Evolutionary conservation across 2,888 invertebrate species (phyloP), one percentile per base, ranked within the genome.

Genomic region (Lithodes maja): DNA sequence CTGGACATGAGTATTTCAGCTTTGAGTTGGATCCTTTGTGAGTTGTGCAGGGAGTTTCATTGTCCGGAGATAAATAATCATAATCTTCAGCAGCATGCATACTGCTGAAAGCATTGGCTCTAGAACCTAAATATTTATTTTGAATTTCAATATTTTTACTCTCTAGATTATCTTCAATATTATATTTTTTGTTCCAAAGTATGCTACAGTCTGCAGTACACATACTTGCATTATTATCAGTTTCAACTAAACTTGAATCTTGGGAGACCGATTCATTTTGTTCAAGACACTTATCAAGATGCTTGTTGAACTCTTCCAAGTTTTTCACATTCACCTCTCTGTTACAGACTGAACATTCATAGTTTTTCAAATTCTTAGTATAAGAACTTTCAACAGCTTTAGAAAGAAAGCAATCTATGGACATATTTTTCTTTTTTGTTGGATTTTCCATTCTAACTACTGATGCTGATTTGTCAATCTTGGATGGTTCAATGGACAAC

Each of bases 241-340:
- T 50, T 33, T 33, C 69, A 50, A 3, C 5, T 33, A 61, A 33
- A n/a, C 15, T 7, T 77, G 75, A 17, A 77, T 55, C 84, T 75
- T 15, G 9, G n/a, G n/a, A n/a, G n/a, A n/a, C n/a, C n/a, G 71
- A 71, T 50, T 85, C 9, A 69, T 52, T 33, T 50, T 53, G 50
- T 83, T 85, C 77, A 15, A 91, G 82, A 54, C 92, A 92, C 17
- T 3, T n/a, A 55, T 92, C 91, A 17, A 92, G 79, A 83, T 92
- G 92, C 15, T 54, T 79, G 85, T 90, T 91, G 53, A 92, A 86
- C 12, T 78, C 83, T 33, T 61, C 55, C n/a, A 88, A 78, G 54
- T 71, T 84, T 54, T 75, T 82, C 9, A 83, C 80, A 52, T 81
- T 15, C 5, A 92, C 68, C 0, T 9, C n/a, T 15, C 79, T 61